Evolutionary conservation across 2,888 invertebrate species (phyloP).

Genomic region (Sussaba pulchella): DNA sequence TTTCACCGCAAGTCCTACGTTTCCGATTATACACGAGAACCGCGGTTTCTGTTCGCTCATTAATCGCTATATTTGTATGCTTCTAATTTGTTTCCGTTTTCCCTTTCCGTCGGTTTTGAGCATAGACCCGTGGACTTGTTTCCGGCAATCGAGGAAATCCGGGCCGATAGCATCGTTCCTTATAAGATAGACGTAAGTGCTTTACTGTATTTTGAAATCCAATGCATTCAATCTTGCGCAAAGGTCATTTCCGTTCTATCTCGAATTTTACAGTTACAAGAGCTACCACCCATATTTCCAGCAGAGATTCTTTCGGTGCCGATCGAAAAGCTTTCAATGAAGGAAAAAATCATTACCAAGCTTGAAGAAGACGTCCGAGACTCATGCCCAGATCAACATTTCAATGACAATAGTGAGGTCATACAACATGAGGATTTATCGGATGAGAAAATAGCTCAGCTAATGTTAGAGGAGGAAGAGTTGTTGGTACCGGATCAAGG

Average conservation of each 20-base stretch:
- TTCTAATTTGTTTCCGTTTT: no score
- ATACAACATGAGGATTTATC: conserved; percentile 85
- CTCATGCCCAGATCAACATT: conserved; percentile 74
- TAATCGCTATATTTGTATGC: no score
- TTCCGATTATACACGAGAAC: no score
- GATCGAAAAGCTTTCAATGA: conserved; percentile 66
- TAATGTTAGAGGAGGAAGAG: conserved; percentile 89
- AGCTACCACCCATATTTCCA: conserved; percentile 75
- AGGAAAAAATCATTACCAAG: conserved; percentile 65
- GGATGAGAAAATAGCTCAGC: conserved; percentile 89
- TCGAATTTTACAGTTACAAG: conserved; percentile 50
- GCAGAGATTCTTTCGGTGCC: conserved; percentile 69
- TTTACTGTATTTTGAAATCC: conserved; percentile 5
- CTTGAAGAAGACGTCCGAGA: conserved; percentile 66
- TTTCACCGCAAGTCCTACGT: no score
- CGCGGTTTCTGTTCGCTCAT: no score
- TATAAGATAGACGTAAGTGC: conserved; percentile 82
- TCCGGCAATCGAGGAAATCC: conserved; percentile 78
- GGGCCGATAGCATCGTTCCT: conserved; percentile 81
- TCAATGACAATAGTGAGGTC: conserved; percentile 79
- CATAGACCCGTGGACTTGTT: conserved; percentile 79
- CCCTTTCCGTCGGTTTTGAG: no score
- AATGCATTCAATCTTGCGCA: not conserved
- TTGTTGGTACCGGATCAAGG: conserved; percentile 88
- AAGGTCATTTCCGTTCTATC: not conserved